Evolutionary conservation across 1,140 invertebrate species (phyloP), one percentile per base, ranked within the genome.

Genomic region (Aricia agestis): DNA sequence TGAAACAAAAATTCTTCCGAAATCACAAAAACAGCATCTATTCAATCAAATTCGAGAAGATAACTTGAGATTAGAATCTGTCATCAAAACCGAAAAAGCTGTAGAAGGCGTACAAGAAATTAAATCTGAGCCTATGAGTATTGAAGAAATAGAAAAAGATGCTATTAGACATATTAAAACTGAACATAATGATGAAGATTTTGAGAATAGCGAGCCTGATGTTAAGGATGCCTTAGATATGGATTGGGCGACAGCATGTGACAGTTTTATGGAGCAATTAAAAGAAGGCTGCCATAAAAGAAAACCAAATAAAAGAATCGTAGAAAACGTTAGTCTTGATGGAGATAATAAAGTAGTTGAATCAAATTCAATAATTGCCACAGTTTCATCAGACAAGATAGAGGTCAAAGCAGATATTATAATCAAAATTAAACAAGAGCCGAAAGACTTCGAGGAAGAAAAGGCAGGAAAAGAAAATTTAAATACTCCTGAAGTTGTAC

Each of bases 261-360:
- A 95, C 91, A 94, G 92, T 81, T 95, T 96, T 85, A 92, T 95
- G 87, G 94, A 95, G 83, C 94, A 95, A 84, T 84, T 95, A 36
- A 93, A 94, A 75, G 90, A 82, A 61, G 93, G 93, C 1, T 93
- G 93, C 74, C 81, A 89, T 25, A 94, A 93, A 77, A 94, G 94
- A 76, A 92, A 93, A 41, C 87, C 84, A 77, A 91, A 42, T 89
- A 92, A 80, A 93, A 94, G 85, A 93, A 92, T 80, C 42, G 80
- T 70, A 69, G 84, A 85, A 71, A 85, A 74, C 11, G 61, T 75
- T 57, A 82, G 84, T 10, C 57, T 59, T 31, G 78, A 82, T 11
- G 78, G 41, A 83, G 79, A 87, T 76, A 76, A 81, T 82, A 76
- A 87, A 74, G 65, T 75, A 67, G 79, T 84, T 59, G 83, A 83